phyloP scores from a whole-genome alignment of 2,888 invertebrate species.

The Tipula lateralis region DNA sequence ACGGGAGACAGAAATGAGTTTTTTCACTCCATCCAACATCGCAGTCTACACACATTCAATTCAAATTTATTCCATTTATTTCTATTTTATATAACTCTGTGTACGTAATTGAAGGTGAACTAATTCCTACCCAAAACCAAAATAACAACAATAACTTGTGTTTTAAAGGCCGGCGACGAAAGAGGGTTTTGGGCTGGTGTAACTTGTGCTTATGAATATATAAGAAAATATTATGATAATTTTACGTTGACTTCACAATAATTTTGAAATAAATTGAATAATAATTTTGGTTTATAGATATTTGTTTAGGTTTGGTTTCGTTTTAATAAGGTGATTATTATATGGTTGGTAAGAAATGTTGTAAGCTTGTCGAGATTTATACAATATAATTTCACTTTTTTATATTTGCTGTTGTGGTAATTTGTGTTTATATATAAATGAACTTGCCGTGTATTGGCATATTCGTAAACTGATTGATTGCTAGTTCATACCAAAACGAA shows the following conservation, averaged over 20 bases:
- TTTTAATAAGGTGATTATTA: neutral
- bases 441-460: neutral
- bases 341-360: neutral
- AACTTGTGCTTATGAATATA: neutral
- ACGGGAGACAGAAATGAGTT: neutral
- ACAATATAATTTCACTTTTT: neutral
- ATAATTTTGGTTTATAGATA: neutral
- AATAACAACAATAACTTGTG: neutral
- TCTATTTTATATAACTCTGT: neutral
- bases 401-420: neutral
- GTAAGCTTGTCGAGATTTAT: neutral
- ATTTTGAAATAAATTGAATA: neutral
- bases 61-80: constrained; percentile 20
- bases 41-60: neutral
- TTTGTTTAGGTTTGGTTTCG: neutral
- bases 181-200: neutral
- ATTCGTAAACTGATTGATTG: neutral
- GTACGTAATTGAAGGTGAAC: constrained; percentile 11
- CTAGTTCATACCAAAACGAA: neutral
- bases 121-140: neutral
- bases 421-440: neutral
- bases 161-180: neutral
- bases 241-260: neutral
- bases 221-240: neutral
- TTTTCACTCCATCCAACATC: neutral